Evolutionary conservation across 2,797 vertebrate genomes (phyloP), one percentile per base, ranked within the genome.

Genomic region (Paratrypauchen microcephalus): DNA sequence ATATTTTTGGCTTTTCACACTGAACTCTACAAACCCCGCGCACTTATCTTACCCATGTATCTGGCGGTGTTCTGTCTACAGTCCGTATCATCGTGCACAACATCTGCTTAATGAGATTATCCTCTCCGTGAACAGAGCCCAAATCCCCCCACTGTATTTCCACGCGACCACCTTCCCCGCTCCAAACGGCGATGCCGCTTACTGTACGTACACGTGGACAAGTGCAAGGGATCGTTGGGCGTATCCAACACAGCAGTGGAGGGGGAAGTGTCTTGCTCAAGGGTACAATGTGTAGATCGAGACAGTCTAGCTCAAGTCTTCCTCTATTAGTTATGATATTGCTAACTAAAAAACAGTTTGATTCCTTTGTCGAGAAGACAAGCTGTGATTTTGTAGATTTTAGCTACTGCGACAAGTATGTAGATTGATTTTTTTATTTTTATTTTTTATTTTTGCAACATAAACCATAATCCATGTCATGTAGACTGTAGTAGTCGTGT

Each of bases 171-270:
- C 76, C 67, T 82, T 83, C 79, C 68, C 66, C 67, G 66, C 39
- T 78, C 69, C 61, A 68, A 45, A 28, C 54, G 63, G 54, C 87
- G 85, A 87, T 85, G 81, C 75, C 68, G 77, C 78, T 86, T 81
- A 84, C 79, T 77, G 80, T 83, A 71, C 69, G 73, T 74, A 70
- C 68, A 73, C 73, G 70, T 48, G 71, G 70, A 39, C 47, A 48
- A 54, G 48, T 45, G 18, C 21, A 41, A 18, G 39, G 59, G 55
- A 71, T n/a, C n/a, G n/a, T n/a, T n/a, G n/a, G 39, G 39, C 39
- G 13, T 13, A 68, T 84, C 68, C 65, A 73, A 19, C 28, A 32
- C 21, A 13, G 48, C 18, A 66, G 54, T 56, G 3, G 23, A 26
- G 59, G 61, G 54, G 56, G 41, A 64, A 73, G 76, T 73, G 71